phyloP scores from a whole-genome alignment of 2,888 invertebrate genomes.

The Stenchaetothrips biformis region DNA sequence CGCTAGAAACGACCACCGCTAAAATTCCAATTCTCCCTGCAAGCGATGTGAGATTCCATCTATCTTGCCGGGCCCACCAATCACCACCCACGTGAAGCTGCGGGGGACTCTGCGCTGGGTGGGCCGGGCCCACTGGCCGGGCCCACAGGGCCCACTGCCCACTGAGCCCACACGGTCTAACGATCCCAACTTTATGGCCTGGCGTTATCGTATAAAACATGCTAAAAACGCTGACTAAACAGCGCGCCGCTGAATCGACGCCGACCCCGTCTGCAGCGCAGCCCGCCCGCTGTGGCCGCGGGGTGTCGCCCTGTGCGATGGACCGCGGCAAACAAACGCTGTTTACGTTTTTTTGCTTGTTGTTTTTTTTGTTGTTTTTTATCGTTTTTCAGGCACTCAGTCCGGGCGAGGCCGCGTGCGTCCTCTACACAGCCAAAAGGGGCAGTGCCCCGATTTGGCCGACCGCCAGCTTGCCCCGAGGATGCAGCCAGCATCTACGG shows the following conservation, averaged over 20 bases:
- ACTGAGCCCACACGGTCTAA: conserved; percentile 8
- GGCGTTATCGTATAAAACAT: conserved; percentile 23
- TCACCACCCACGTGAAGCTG: not conserved
- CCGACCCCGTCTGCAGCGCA: not conserved
- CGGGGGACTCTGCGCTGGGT: not conserved
- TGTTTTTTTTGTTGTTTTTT: not conserved
- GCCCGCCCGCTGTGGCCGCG: not conserved
- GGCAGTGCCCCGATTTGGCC: not conserved
- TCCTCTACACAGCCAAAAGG: not conserved
- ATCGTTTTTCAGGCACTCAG: not conserved
- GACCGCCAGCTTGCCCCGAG: not conserved
- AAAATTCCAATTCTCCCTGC: too few species aligned
- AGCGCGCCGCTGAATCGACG: conserved; percentile 14
- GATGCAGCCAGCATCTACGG: not conserved
- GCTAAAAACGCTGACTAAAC: conserved; percentile 21
- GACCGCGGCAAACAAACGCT: conserved; percentile 13
- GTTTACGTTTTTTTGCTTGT: not conserved
- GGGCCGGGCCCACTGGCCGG: not conserved
- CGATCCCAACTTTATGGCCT: conserved; percentile 17
- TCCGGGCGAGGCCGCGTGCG: too few species aligned
- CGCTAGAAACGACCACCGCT: too few species aligned
- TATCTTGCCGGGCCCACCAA: too few species aligned
- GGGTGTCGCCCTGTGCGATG: not conserved
- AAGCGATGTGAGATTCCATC: too few species aligned
- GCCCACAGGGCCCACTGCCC: not conserved